Evolutionary conservation across 2,888 invertebrate genomes (phyloP).

Genomic region (Eristalis tenax): DNA sequence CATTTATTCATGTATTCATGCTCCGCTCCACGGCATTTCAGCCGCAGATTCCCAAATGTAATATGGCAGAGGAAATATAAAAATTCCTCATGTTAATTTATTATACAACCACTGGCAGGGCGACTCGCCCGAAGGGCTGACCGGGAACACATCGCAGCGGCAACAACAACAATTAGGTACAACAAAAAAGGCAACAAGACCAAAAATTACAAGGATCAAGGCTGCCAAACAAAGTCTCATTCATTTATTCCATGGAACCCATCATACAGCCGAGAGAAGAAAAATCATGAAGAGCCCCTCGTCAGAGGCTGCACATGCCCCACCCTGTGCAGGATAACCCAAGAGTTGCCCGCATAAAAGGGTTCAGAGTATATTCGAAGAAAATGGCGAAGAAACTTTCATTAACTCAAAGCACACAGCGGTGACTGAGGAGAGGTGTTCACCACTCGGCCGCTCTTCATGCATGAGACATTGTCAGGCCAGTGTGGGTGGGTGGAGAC

Average conservation of each 20-base stretch:
- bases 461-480: background rate
- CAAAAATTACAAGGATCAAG: slow-evolving; percentile 20
- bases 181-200: no score
- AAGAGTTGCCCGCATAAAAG: slow-evolving; percentile 9
- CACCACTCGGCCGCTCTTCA: background rate
- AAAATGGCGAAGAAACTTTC: background rate
- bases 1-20: slow-evolving; percentile 67
- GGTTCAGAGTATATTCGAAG: background rate
- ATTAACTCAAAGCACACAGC: background rate
- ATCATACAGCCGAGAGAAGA: slow-evolving; percentile 26
- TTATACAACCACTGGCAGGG: slow-evolving; percentile 17
- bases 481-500: background rate
- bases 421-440: background rate
- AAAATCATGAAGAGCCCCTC: background rate
- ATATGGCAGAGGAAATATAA: slow-evolving; percentile 51
- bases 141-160: background rate
- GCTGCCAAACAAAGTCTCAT: slow-evolving; percentile 57
- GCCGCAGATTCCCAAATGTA: slow-evolving; percentile 50
- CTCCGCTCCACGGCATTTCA: slow-evolving; percentile 20
- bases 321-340: background rate
- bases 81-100: slow-evolving; percentile 65
- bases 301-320: background rate
- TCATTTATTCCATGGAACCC: slow-evolving; percentile 59
- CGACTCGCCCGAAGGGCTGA: background rate
- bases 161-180: background rate